Percentiles rank a stretch among this genome's conserved stretches.
Evolutionary conservation across 2,888 invertebrate genomes (phyloP).

Genomic region (Sminthurides aquaticus): DNA sequence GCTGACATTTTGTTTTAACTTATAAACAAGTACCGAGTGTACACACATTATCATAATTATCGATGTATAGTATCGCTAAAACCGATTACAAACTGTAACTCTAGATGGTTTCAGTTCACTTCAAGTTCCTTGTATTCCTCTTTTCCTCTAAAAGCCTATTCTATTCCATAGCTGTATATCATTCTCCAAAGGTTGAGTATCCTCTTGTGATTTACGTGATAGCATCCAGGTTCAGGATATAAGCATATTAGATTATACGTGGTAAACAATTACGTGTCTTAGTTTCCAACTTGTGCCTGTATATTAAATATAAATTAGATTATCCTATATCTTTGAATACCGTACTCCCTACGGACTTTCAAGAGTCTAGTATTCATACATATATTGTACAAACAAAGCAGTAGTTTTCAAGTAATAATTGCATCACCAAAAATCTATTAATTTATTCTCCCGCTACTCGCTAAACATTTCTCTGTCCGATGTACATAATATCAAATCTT

Average conservation of each 20-base stretch:
- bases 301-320: neutral
- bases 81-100: too few relatives aligned
- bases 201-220: too few relatives aligned
- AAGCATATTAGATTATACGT: too few relatives aligned
- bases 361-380: neutral
- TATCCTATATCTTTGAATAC: too few relatives aligned
- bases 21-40: neutral
- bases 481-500: neutral
- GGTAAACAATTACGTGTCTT: neutral
- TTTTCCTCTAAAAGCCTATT: neutral
- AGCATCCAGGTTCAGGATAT: too few relatives aligned
- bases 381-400: neutral
- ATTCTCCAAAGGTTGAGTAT: too few relatives aligned
- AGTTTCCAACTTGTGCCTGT: neutral
- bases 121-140: neutral
- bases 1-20: conserved; percentile 40
- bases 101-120: too few relatives aligned
- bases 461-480: neutral
- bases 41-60: too few relatives aligned
- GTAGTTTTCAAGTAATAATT: neutral
- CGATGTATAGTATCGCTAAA: neutral
- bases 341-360: too few relatives aligned
- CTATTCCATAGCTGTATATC: neutral
- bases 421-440: neutral
- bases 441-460: neutral